Percentiles rank a stretch among this genome's conserved stretches.
Conservation (phyloP, 2,888 invertebrate genomes). For the Drosophila percnosoma region DNA sequence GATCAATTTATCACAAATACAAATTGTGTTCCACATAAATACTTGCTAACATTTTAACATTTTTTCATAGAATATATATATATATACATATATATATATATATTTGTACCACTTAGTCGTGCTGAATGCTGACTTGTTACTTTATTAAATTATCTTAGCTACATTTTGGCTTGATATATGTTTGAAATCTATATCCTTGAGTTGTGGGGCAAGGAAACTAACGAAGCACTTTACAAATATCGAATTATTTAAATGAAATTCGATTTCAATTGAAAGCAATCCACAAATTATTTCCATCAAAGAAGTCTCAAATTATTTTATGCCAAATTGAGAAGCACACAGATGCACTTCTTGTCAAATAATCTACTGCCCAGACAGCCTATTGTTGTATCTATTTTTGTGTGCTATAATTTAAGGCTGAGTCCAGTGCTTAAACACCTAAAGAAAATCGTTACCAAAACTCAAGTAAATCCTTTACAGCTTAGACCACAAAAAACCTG, state of each 20-base stretch:
- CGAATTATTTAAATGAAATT: slow-evolving; percentile 10
- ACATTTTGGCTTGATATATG: background rate
- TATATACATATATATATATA: background rate
- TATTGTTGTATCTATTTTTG: background rate
- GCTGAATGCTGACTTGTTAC: background rate
- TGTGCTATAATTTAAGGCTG: slow-evolving; percentile 9
- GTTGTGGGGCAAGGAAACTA: slow-evolving; percentile 7
- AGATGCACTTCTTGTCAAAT: background rate
- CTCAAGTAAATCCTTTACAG: slow-evolving; percentile 25
- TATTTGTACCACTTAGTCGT: background rate
- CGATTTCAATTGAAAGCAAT: slow-evolving; percentile 6
- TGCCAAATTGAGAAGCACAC: slow-evolving; percentile 27
- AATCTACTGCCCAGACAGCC: background rate
- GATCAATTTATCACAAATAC: slow-evolving; percentile 12
- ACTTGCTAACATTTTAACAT: background rate
- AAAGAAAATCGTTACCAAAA: background rate
- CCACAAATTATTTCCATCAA: background rate
- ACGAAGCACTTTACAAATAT: slow-evolving; percentile 10
- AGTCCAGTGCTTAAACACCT: background rate
- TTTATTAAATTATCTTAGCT: background rate
- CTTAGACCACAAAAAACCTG: slow-evolving; percentile 10
- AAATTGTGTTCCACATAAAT: slow-evolving; percentile 12
- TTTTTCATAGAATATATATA: background rate
- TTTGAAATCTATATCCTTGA: background rate
- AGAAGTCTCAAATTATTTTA: slow-evolving; percentile 14